Conservation (phyloP, 2,113 vertebrate species). For the Opisthocomus hoazin region DNA sequence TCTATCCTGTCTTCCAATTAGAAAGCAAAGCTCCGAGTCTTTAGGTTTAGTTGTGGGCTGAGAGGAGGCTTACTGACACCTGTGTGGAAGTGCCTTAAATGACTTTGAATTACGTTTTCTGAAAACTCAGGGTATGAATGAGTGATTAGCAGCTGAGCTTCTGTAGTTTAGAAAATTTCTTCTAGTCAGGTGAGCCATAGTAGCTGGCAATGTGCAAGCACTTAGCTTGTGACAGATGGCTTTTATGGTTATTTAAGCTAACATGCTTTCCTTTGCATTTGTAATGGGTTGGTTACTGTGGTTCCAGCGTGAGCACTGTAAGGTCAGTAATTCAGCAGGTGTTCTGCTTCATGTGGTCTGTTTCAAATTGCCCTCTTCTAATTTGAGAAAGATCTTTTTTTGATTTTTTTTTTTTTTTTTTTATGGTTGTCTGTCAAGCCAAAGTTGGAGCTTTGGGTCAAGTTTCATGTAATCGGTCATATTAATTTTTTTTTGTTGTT, state of each 20-base stretch:
- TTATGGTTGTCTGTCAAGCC: accelerated
- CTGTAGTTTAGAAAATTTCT: background rate
- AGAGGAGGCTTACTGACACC: background rate
- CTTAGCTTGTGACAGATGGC: slow-evolving; percentile 29
- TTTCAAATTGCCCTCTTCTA: background rate
- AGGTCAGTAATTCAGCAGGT: background rate
- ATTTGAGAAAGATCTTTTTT: background rate
- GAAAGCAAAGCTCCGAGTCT: background rate
- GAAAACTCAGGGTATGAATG: background rate
- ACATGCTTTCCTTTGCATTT: background rate
- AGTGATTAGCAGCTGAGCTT: background rate
- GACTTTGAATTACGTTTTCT: background rate
- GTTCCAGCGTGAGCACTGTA: background rate
- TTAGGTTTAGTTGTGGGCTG: background rate
- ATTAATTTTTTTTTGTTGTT: background rate
- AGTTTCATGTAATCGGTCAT: background rate
- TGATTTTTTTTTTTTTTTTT: background rate
- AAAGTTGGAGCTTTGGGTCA: background rate
- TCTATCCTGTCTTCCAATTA: background rate
- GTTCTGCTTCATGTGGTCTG: background rate
- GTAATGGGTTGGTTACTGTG: background rate
- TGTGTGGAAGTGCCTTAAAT: background rate
- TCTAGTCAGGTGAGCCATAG: background rate
- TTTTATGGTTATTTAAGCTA: slow-evolving; percentile 5
- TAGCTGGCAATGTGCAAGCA: background rate